Conservation (phyloP, 2,888 invertebrate species). For the Metellina segmentata region DNA sequence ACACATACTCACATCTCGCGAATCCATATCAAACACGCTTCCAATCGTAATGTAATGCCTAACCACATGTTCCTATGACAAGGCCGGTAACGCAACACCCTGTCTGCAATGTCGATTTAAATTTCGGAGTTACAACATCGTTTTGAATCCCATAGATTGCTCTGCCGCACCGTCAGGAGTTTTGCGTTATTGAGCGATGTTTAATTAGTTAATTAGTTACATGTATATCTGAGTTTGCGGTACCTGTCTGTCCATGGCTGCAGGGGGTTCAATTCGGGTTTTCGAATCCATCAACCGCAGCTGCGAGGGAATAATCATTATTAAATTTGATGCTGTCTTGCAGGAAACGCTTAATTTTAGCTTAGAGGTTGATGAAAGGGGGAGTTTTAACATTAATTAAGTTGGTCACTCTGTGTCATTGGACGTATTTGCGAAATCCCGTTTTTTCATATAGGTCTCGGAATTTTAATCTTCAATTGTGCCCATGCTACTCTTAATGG, state of each 20-base stretch:
- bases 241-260: constrained; percentile 41
- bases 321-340: background rate
- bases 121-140: constrained; percentile 23
- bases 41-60: constrained; percentile 28
- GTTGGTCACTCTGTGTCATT: too few species aligned
- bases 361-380: too few species aligned
- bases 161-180: background rate
- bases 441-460: too few species aligned
- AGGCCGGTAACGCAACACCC: constrained; percentile 1
- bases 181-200: constrained; percentile 65
- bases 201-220: constrained; percentile 72
- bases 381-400: too few species aligned
- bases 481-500: too few species aligned
- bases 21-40: background rate
- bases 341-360: too few species aligned
- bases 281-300: constrained; percentile 22
- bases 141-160: constrained; percentile 32
- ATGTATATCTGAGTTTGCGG: constrained; percentile 45
- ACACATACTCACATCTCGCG: too few species aligned
- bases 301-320: background rate
- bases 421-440: too few species aligned
- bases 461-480: too few species aligned
- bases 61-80: constrained; percentile 49
- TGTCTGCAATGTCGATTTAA: constrained; percentile 48
- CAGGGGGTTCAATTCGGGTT: constrained; percentile 4